Percentiles rank a stretch among this genome's conserved stretches.
These are phyloP conservation scores for Maniola hyperantus DNA, from an alignment of 2,888 invertebrate genomes.

Conservation along the genomic window DNA sequence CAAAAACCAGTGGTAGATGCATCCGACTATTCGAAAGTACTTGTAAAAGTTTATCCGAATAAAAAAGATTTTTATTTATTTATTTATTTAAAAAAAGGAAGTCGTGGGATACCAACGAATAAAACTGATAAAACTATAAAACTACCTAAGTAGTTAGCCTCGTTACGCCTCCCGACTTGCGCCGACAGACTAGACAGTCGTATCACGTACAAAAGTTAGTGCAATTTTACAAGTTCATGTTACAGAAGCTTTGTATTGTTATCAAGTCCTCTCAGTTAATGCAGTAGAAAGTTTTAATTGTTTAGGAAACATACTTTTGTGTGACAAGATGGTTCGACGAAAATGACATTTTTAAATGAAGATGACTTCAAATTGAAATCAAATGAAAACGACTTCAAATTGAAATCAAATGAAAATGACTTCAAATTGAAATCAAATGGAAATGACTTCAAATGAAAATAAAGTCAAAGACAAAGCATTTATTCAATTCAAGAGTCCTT, in stretches of 20 bases:
- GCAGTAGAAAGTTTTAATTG: constrained; percentile 6
- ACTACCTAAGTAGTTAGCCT: constrained; percentile 4
- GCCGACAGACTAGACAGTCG: neutral
- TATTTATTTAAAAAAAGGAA: too few species aligned
- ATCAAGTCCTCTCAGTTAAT: neutral
- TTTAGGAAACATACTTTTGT: neutral
- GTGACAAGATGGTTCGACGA: neutral
- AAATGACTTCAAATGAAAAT: too few species aligned
- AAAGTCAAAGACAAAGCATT: too few species aligned
- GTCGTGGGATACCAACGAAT: too few species aligned
- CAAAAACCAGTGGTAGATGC: too few species aligned
- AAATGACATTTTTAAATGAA: neutral
- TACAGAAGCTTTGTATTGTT: neutral
- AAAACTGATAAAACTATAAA: neutral
- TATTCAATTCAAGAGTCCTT: too few species aligned
- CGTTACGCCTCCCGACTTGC: neutral
- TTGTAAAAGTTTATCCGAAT: too few species aligned
- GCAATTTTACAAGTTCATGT: constrained; percentile 9
- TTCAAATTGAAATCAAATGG: too few species aligned
- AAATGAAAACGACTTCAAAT: too few species aligned
- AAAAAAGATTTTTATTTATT: too few species aligned
- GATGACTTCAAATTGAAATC: neutral
- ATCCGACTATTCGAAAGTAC: too few species aligned
- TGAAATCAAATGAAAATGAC: too few species aligned
- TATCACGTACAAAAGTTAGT: constrained; percentile 7